Percentiles rank a stretch among this genome's conserved stretches.
phyloP scores from a whole-genome alignment of 1,140 invertebrate species.

The Drosophila dunni region DNA sequence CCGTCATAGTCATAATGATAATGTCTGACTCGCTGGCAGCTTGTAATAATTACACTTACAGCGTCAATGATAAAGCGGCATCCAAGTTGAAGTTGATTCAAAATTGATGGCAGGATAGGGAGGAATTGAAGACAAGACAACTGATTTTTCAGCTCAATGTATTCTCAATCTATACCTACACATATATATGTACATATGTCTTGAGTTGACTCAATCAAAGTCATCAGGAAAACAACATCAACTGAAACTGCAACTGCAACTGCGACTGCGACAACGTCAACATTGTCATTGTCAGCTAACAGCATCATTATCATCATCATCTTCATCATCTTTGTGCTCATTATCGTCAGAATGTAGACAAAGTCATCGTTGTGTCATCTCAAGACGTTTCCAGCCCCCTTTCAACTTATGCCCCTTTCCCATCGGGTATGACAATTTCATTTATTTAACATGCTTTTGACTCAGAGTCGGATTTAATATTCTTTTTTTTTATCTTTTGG shows the following conservation, averaged over 20 bases:
- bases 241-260: background rate
- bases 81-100: too few relatives aligned
- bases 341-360: conserved; percentile 20
- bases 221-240: conserved; percentile 45
- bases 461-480: conserved; percentile 39
- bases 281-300: conserved; percentile 59
- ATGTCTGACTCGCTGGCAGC: conserved; percentile 33
- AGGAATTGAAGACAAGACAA: background rate
- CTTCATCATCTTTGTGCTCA: background rate
- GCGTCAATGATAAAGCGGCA: conserved; percentile 28
- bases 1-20: conserved; percentile 52
- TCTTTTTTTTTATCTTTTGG: conserved; percentile 32
- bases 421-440: conserved; percentile 76
- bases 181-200: background rate
- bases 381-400: conserved; percentile 40
- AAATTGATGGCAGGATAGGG: too few relatives aligned
- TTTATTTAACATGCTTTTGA: conserved; percentile 74
- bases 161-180: conserved; percentile 26
- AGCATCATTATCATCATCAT: conserved; percentile 33
- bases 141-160: conserved; percentile 43
- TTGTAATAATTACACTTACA: conserved; percentile 48
- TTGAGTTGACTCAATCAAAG: conserved; percentile 67
- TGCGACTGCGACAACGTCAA: conserved; percentile 10
- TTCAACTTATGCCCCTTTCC: background rate
- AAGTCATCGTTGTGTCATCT: conserved; percentile 36